phyloP scores from a whole-genome alignment of 1,140 invertebrate species.

The Melipona quadrifasciata region DNA sequence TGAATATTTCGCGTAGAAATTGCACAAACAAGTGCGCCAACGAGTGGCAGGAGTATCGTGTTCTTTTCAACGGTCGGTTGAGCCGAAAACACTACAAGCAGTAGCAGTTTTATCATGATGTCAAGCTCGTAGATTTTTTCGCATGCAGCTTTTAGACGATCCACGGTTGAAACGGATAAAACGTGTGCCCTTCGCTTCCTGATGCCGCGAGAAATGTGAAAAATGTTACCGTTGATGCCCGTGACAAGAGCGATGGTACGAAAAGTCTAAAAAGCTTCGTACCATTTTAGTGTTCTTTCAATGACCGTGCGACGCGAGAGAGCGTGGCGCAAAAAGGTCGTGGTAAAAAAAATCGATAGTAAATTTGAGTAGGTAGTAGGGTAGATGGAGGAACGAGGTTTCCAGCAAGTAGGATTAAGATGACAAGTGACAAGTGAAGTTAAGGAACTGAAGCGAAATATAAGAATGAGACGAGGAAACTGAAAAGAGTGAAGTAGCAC shows the following conservation, averaged over 20 bases:
- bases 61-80: not conserved
- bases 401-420: constrained; percentile 1
- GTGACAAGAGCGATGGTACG: constrained; percentile 43
- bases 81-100: not conserved
- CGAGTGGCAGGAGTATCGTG: not conserved
- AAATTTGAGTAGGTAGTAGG: not conserved
- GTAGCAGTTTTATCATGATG: not conserved
- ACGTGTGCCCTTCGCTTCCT: not conserved
- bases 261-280: constrained; percentile 56
- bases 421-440: constrained; percentile 25
- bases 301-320: not conserved
- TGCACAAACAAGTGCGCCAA: not conserved
- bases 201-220: constrained; percentile 19
- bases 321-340: constrained; percentile 23
- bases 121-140: not conserved
- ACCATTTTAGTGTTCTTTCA: constrained; percentile 50
- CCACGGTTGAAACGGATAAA: constrained; percentile 21
- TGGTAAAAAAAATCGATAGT: constrained; percentile 50
- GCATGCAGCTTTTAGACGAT: not conserved
- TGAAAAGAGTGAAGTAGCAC: not conserved
- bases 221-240: constrained; percentile 45
- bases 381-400: constrained; percentile 35
- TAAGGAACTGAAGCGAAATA: constrained; percentile 34
- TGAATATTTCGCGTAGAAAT: not conserved
- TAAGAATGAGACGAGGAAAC: not conserved